Percentiles rank a stretch among this genome's conserved stretches.
phyloP scores from a whole-genome alignment of 2,888 invertebrate species.

The Ornithoptera priamus region DNA sequence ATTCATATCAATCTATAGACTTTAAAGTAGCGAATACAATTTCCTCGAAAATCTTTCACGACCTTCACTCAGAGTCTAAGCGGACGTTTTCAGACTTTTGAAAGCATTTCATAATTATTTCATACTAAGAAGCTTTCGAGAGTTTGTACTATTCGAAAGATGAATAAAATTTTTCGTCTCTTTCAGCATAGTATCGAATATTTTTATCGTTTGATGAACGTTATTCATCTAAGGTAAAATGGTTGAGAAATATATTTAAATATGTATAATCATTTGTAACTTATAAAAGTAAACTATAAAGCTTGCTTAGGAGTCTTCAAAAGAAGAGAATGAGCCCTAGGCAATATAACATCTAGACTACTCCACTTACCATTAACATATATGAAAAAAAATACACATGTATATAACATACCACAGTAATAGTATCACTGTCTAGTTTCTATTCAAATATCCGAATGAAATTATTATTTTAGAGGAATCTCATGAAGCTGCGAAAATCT shows the following conservation, averaged over 20 bases:
- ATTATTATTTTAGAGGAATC: no score
- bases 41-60: not conserved
- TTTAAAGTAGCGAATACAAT: not conserved
- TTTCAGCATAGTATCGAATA: no score
- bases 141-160: constrained; percentile 6
- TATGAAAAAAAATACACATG: not conserved
- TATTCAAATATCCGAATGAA: no score
- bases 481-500: no score
- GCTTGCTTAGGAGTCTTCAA: no score
- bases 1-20: not conserved
- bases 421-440: no score
- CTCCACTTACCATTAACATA: not conserved
- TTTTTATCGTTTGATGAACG: not conserved
- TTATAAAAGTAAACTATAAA: no score
- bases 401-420: no score
- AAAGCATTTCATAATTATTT: constrained; percentile 12
- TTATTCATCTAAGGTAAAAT: not conserved
- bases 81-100: constrained; percentile 1
- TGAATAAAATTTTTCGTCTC: not conserved
- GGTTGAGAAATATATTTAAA: not conserved
- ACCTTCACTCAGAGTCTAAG: constrained; percentile 4
- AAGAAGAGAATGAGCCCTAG: no score
- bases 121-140: constrained; percentile 1
- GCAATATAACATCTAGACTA: not conserved
- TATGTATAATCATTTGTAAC: not conserved